Evolutionary conservation across 2,888 invertebrate species (phyloP).

Genomic region (Amphipoea oculea): DNA sequence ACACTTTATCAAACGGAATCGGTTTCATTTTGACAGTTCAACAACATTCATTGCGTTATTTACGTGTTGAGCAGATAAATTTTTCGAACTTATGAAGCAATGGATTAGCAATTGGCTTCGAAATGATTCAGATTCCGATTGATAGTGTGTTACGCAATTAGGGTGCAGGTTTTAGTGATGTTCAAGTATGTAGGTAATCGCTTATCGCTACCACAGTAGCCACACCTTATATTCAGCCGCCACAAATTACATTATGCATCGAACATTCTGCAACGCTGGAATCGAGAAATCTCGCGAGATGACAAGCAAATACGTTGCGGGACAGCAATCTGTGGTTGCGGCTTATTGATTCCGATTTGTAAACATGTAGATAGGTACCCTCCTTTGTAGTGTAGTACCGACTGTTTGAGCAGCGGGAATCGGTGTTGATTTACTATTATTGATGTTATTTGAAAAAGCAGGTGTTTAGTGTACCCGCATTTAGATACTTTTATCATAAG

Average conservation of each 20-base stretch:
- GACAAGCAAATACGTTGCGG: conserved; percentile 50
- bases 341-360: conserved; percentile 53
- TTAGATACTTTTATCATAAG: neutral
- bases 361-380: conserved; percentile 35
- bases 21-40: too few species aligned
- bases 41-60: too few species aligned
- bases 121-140: too few species aligned
- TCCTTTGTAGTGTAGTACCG: conserved; percentile 3
- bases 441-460: neutral
- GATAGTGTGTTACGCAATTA: too few species aligned
- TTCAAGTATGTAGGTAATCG: neutral
- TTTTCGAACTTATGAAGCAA: too few species aligned
- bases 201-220: conserved; percentile 38
- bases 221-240: conserved; percentile 19
- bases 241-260: conserved; percentile 57
- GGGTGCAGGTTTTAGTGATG: too few species aligned
- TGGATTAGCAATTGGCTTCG: too few species aligned
- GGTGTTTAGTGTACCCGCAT: neutral
- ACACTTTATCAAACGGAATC: too few species aligned
- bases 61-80: too few species aligned
- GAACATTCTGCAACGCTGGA: conserved; percentile 51
- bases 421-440: conserved; percentile 2
- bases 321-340: neutral
- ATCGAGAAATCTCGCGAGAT: conserved; percentile 58
- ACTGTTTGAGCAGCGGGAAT: conserved; percentile 30